Conservation (phyloP, 2,113 vertebrate species). For the Riparia riparia region DNA sequence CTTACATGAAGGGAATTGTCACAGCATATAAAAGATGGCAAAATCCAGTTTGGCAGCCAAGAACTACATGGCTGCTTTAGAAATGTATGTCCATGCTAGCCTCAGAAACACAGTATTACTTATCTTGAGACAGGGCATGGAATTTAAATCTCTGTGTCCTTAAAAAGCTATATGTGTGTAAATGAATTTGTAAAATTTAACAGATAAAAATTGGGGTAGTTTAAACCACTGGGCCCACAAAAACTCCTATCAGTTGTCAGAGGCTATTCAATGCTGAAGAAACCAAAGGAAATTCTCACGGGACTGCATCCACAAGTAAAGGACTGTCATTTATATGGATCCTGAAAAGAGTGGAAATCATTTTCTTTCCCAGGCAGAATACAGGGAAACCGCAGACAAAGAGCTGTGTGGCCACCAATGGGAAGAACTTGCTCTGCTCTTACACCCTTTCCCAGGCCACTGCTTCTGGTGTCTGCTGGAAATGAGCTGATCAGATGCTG, state of each 20-base stretch:
- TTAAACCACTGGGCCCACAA: neutral
- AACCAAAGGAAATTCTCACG: neutral
- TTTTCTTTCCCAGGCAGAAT: neutral
- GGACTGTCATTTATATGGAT: neutral
- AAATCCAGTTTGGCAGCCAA: neutral
- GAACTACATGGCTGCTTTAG: neutral
- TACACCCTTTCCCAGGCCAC: neutral
- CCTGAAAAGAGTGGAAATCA: neutral
- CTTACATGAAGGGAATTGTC: neutral
- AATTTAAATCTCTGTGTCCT: neutral
- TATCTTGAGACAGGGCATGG: neutral
- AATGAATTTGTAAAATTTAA: neutral
- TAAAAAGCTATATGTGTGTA: neutral
- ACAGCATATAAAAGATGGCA: neutral
- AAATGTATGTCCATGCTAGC: neutral
- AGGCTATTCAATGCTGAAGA: neutral
- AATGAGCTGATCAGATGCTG: neutral
- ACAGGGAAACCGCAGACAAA: neutral
- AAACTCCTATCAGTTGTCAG: neutral
- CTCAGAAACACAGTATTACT: neutral
- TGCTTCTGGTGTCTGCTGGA: neutral
- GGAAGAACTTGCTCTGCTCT: neutral
- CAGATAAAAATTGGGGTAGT: rapidly evolving
- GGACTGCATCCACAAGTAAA: neutral
- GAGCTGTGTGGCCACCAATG: neutral